Percentiles rank a stretch among this genome's conserved stretches.
Conservation (phyloP, 2,113 vertebrate genomes). For the Malurus elegans region DNA sequence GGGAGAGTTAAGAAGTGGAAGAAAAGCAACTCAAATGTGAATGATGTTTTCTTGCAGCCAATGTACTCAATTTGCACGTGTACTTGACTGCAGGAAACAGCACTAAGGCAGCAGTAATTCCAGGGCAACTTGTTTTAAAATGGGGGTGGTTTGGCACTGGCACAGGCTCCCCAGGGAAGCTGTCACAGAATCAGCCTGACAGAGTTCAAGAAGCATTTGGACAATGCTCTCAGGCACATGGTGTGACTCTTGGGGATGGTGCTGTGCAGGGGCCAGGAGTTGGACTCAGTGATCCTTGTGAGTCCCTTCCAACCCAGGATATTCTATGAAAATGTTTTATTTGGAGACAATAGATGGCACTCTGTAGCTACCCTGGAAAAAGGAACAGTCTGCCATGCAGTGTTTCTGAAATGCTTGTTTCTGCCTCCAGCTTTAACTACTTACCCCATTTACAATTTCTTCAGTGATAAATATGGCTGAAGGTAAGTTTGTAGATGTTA, state of each 20-base stretch:
- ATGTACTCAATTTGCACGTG: background rate
- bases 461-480: background rate
- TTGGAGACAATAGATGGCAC: conserved; percentile 37
- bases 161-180: background rate
- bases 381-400: background rate
- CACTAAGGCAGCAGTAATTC: background rate
- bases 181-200: background rate
- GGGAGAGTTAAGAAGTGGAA: background rate
- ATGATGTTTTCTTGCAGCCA: background rate
- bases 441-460: conserved; percentile 11
- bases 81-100: background rate
- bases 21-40: background rate
- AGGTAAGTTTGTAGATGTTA: conserved; percentile 14
- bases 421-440: background rate
- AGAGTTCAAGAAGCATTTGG: background rate
- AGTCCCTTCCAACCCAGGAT: background rate
- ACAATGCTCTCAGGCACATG: background rate
- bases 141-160: background rate
- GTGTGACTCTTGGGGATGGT: background rate
- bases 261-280: background rate
- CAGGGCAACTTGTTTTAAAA: background rate
- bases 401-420: background rate
- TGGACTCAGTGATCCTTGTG: background rate
- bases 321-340: background rate
- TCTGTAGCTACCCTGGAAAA: background rate